Conservation (phyloP, 2,888 invertebrate species). For the Acronicta leporina region DNA sequence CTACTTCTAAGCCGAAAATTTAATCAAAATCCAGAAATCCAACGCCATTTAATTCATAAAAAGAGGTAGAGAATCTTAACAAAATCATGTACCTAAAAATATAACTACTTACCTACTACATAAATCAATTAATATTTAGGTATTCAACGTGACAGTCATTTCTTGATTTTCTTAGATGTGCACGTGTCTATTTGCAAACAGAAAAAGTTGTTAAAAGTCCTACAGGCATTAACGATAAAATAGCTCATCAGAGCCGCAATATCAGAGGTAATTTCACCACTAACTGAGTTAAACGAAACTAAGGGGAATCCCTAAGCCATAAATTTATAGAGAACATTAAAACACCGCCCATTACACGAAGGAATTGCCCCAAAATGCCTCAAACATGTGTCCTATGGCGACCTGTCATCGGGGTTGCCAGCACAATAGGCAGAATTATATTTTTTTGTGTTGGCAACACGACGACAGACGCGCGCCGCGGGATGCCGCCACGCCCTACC, state of each 20-base stretch:
- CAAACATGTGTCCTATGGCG: constrained; percentile 87
- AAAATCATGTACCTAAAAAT: too few species aligned
- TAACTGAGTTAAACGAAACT: constrained; percentile 70
- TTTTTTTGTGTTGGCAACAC: constrained; percentile 86
- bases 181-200: constrained; percentile 6
- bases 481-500: constrained; percentile 83
- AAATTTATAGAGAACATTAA: constrained; percentile 84
- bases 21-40: too few species aligned
- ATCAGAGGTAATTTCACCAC: constrained; percentile 72
- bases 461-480: constrained; percentile 86
- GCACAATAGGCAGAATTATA: constrained; percentile 81
- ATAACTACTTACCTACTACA: too few species aligned
- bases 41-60: too few species aligned
- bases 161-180: neutral
- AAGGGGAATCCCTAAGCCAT: constrained; percentile 75
- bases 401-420: constrained; percentile 88
- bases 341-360: constrained; percentile 85
- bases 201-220: constrained; percentile 13
- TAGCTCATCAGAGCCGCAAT: constrained; percentile 63
- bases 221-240: constrained; percentile 40
- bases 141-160: neutral
- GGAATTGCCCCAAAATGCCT: constrained; percentile 87
- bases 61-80: too few species aligned
- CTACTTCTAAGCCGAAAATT: too few species aligned
- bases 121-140: too few species aligned